Evolutionary conservation across 2,113 vertebrate species (phyloP), one percentile per base, ranked within the genome.

Genomic region (Diadophis punctatus): DNA sequence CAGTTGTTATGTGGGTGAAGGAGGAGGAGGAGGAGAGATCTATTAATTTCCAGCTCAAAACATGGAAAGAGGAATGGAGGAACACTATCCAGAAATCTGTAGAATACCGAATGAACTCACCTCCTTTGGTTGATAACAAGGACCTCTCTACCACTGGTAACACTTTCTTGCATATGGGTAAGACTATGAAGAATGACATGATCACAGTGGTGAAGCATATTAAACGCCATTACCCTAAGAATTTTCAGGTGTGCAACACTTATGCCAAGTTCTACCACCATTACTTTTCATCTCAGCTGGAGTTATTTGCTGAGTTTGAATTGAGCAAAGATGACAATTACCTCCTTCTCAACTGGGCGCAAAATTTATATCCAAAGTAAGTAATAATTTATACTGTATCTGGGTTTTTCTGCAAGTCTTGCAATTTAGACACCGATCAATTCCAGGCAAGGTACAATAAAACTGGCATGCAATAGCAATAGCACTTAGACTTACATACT

Each of bases 301-400:
- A 87, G 6, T 60, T 95, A 89, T 85, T 96, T 23, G 92, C 97
- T 2, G 95, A 97, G 46, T 97, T 97, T 49, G 96, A 94, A 49
- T 95, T 98, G 87, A 97, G 97, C 14, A 52, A 94, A 1, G 97
- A 98, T 1, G 98, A 99, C 93, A 96, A 96, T 93, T 95, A 96
- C 94, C 97, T 98, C 89, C 96, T 99, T 92, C 98, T 99, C 91
- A 90, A 96, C 5, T 99, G 98, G 98, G 97, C 97, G 95, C 97
- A 98, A 56, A 96, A 97, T 60, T 88, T 95, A 68, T 99, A 99
- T 94, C 98, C 97, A 87, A 97, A 97, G 98, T 98, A 97, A 98
- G 98, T 91, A 8, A 86, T n/a, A 1, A 10, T 90, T 86, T 91
- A 56, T 49, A 7, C 8, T 34, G 0, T 34, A 14, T 0, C 0